Evolutionary conservation across 2,797 vertebrate species (phyloP).

Genomic region (Gallinago stenura): DNA sequence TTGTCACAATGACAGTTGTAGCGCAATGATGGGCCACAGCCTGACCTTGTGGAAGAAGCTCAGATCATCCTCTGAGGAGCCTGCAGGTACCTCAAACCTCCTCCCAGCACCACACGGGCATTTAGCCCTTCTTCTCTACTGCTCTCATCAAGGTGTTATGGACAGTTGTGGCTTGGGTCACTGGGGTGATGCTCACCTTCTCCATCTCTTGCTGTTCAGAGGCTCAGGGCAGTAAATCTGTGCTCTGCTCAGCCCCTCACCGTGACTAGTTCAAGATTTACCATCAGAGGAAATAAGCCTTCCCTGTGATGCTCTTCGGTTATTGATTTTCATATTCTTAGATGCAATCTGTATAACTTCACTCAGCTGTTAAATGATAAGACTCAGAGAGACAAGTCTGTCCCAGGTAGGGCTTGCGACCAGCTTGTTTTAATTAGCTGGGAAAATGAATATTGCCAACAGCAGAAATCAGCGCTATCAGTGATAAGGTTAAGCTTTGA

Average conservation of each 20-base stretch:
- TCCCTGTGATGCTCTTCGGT: background rate
- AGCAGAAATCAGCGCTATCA: background rate
- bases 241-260: background rate
- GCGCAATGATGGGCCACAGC: background rate
- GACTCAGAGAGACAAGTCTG: background rate
- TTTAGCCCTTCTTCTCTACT: background rate
- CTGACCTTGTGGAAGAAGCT: background rate
- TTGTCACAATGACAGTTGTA: background rate
- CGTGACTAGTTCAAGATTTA: background rate
- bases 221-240: background rate
- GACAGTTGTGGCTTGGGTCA: background rate
- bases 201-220: background rate
- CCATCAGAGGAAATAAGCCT: background rate
- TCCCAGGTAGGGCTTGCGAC: background rate
- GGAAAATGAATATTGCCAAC: background rate
- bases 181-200: background rate
- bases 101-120: background rate
- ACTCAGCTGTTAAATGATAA: background rate
- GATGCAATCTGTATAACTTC: background rate
- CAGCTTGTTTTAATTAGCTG: background rate
- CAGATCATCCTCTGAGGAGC: background rate
- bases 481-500: background rate
- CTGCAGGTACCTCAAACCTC: background rate
- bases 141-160: background rate
- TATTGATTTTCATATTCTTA: background rate